Base-by-base conservation (phyloP, 2,113 vertebrate genomes). In the Hippopotamus amphibius region DNA sequence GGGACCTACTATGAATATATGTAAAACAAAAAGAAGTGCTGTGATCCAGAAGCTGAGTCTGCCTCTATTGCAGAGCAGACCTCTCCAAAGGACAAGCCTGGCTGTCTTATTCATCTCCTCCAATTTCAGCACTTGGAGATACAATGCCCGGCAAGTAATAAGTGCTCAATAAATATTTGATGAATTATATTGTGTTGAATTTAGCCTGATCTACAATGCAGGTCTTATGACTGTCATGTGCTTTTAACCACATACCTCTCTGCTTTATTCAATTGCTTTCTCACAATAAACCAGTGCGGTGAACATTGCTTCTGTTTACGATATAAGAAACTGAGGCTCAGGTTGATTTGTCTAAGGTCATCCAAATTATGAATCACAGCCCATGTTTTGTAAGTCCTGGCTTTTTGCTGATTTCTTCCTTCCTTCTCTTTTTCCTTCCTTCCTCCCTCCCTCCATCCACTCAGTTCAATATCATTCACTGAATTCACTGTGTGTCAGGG, bases 201-300 rank as follows among this genome's bases (percentile, higher is more conserved):
- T 72, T 68, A 95, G 72, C 61, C 17, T 84, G 55, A 81, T 88
- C 65, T 88, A 37, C 21, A 53, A 21, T 65, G 53, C 43, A 93
- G 87, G 66, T 95, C 88, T 97, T 66, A 82, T 98, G 97, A 97
- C 88, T 50, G 41, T 96, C 93, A 97, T 96, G 93, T 85, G 95
- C 59, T 94, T 90, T 87, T 84, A 91, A 68, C 76, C 55, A 86
- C 71, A n/a, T 93, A 59, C 59, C 65, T 92, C 43, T 84, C 61
- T 55, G 7, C 9, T 1, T 55, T 72, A 65, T 76, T 93, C 61
- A 59, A 48, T 86, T 81, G 88, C 33, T 85, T 82, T 92, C 69
- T 94, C 53, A 59, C 43, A 83, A 50, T 37, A 93, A 76, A 84
- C 17, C 19, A 66, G 21, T 55, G 72, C 82, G 7, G 61, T 88